Evolutionary conservation across 2,797 vertebrate genomes (phyloP), one percentile per base, ranked within the genome.

Genomic region (Anas bernieri): DNA sequence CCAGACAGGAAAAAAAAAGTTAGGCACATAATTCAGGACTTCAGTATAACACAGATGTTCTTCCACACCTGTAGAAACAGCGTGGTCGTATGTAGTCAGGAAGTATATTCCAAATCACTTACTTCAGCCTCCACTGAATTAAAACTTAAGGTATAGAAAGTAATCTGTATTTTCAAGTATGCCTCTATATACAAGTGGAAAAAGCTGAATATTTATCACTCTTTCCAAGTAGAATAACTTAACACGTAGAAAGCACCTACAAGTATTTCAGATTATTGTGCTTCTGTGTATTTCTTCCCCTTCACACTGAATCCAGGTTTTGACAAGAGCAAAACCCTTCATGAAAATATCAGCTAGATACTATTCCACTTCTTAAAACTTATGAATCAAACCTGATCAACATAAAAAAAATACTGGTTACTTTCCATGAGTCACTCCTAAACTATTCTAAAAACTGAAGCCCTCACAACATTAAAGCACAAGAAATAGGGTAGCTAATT

Each of bases 1-100:
- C 35, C 61, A 41, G 17, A 25, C 28, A 63, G 17, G 10, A 8
- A 14, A 2, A 58, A 63, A 70, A 6, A 0, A 14, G 66, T 12
- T 17, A 67, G 64, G 17, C 39, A 63, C 45, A 31, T 64, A 94
- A 86, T 91, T 90, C 73, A 92, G 94, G 46, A 84, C 68, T 89
- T 50, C 16, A 56, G 59, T 30, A 55, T 46, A 81, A 62, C 46
- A 83, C 59, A 94, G 52, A 94, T 62, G 63, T 54, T 94, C 43
- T 80, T 74, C 84, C 72, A 91, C 67, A 92, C 22, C 75, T 77
- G 62, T 56, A 80, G 25, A 54, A 93, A 89, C 56, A 92, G 43
- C 1, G 0, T 2, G 61, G 37, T 54, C 28, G 85, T 62, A 54
- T 6, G 7, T 7, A 78, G 33, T 52, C 50, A 82, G 20, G 30